Conservation (phyloP, 2,888 invertebrate genomes). For the Neria commutata region DNA sequence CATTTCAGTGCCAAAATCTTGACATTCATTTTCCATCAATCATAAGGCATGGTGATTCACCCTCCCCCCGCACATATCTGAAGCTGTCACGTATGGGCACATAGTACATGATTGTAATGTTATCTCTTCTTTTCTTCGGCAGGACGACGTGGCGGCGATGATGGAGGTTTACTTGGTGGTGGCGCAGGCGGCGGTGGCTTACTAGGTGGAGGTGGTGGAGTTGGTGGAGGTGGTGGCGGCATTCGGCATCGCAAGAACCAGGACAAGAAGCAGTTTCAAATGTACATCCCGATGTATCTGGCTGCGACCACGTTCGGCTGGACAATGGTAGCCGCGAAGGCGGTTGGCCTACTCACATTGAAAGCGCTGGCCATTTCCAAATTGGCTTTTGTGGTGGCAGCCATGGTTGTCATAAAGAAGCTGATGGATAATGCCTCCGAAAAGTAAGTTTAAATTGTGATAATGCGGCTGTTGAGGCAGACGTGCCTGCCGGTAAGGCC, state of each 20-base stretch:
- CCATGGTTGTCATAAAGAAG: constrained; percentile 68
- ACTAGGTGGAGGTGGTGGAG: constrained; percentile 41
- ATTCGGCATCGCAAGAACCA: constrained; percentile 49
- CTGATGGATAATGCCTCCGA: constrained; percentile 67
- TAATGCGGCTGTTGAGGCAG: background rate
- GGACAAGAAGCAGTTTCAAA: constrained; percentile 69
- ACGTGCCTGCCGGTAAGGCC: background rate
- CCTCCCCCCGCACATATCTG: background rate
- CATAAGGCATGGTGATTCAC: background rate
- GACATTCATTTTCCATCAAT: background rate
- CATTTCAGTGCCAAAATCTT: background rate
- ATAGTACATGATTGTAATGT: background rate
- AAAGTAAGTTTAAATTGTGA: constrained; percentile 47
- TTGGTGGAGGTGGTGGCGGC: constrained; percentile 48
- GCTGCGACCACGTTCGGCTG: constrained; percentile 74
- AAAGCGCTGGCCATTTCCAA: constrained; percentile 76
- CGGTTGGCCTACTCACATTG: constrained; percentile 69
- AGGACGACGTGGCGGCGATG: constrained; percentile 39
- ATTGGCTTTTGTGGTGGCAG: constrained; percentile 70
- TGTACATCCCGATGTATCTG: constrained; percentile 70
- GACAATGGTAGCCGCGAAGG: constrained; percentile 67
- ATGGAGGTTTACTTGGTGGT: constrained; percentile 25
- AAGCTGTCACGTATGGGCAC: background rate
- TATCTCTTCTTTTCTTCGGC: background rate
- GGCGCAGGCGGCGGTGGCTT: constrained; percentile 28